Percentiles rank a stretch among this genome's conserved stretches.
Conservation (phyloP, 2,797 vertebrate genomes). For the Anomalospiza imberbis region DNA sequence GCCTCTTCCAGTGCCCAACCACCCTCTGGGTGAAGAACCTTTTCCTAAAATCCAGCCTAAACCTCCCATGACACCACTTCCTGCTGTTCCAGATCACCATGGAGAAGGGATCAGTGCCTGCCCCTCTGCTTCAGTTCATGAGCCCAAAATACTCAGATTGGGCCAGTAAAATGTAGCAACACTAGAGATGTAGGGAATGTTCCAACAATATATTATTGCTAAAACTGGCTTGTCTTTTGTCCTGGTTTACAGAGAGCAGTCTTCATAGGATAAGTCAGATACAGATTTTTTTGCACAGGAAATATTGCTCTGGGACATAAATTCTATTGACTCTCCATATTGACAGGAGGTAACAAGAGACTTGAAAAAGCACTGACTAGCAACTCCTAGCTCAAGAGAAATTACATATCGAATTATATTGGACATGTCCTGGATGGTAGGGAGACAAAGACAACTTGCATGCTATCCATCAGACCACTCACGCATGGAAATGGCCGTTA, state of each 20-base stretch:
- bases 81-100: neutral
- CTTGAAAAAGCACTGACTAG: neutral
- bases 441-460: neutral
- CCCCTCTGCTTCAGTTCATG: neutral
- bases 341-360: slow-evolving; percentile 18
- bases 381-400: neutral
- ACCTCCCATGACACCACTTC: fast-evolving
- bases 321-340: neutral
- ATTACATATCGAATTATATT: neutral
- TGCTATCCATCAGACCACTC: neutral
- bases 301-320: neutral
- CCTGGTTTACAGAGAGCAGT: neutral
- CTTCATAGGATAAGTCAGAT: neutral
- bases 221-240: neutral
- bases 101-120: neutral
- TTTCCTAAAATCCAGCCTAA: neutral
- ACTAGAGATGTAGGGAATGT: neutral
- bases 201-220: neutral
- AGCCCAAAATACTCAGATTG: neutral
- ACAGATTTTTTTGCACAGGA: neutral
- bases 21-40: neutral
- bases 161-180: neutral
- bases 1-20: neutral
- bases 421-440: neutral
- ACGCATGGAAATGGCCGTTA: neutral